These are phyloP conservation scores for Platycheirus rosarum DNA, from an alignment of 2,888 invertebrate species.

Conservation along the genomic window DNA sequence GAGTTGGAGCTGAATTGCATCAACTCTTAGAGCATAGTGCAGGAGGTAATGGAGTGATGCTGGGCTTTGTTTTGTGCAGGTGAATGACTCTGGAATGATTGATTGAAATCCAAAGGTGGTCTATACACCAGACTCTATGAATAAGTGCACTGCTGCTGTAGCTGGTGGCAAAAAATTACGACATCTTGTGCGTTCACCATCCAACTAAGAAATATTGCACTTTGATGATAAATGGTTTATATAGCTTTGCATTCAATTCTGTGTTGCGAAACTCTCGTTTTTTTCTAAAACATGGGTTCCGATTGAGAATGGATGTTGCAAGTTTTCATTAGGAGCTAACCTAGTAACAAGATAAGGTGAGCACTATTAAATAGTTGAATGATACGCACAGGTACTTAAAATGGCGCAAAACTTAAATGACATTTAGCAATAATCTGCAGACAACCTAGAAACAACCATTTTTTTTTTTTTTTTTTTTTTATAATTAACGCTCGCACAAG, in stretches of 20 bases:
- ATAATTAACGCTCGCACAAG: too few species aligned
- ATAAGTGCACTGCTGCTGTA: conserved; percentile 1
- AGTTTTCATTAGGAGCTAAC: background rate
- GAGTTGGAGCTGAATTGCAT: too few species aligned
- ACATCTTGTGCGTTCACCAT: conserved; percentile 40
- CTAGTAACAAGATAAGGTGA: background rate
- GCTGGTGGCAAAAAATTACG: conserved; percentile 33
- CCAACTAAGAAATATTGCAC: conserved; percentile 31
- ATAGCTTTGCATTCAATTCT: background rate
- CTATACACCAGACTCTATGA: background rate
- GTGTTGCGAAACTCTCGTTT: background rate
- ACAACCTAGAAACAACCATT: too few species aligned
- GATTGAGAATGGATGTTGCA: background rate
- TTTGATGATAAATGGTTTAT: conserved; percentile 9
- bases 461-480: too few species aligned
- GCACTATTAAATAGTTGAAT: too few species aligned
- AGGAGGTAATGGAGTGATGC: conserved; percentile 14
- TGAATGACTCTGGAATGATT: conserved; percentile 60
- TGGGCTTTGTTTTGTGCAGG: conserved; percentile 43
- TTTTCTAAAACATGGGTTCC: conserved; percentile 8
- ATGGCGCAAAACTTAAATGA: too few species aligned
- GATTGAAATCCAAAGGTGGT: conserved; percentile 63
- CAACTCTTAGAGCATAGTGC: background rate
- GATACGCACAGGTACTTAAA: too few species aligned
- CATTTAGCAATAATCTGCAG: too few species aligned